Percentiles rank a stretch among this genome's conserved stretches.
These are phyloP conservation scores for Tapera naevia DNA, from an alignment of 2,797 vertebrate genomes.

Conservation along the genomic window DNA sequence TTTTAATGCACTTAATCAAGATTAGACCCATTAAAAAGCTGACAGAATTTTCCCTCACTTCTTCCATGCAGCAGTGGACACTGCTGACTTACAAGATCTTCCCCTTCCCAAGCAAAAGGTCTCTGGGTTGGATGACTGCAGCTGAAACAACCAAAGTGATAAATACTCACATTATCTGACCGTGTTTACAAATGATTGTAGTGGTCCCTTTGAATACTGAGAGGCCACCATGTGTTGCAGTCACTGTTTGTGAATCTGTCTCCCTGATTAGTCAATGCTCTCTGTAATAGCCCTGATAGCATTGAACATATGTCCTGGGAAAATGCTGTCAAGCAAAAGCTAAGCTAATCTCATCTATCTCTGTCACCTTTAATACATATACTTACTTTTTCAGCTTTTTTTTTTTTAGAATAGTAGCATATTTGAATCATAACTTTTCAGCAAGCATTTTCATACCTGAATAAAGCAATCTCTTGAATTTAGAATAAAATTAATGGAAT, in stretches of 20 bases:
- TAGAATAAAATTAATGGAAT: conserved; percentile 31
- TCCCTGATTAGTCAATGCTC: conserved; percentile 69
- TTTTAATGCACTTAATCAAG: conserved; percentile 6
- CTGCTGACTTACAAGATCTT: neutral
- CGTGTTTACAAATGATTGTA: conserved; percentile 69
- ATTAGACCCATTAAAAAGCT: neutral
- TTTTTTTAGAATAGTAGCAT: neutral
- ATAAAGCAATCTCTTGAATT: conserved; percentile 50
- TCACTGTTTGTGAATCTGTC: conserved; percentile 65
- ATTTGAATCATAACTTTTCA: conserved; percentile 35
- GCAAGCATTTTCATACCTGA: conserved; percentile 34
- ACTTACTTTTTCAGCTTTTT: conserved; percentile 33
- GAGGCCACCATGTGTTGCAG: conserved; percentile 63
- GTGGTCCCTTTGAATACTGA: conserved; percentile 66
- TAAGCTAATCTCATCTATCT: conserved; percentile 72
- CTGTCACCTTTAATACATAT: conserved; percentile 64
- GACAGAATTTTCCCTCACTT: neutral
- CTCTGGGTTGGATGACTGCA: conserved; percentile 5
- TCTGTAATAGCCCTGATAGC: conserved; percentile 69
- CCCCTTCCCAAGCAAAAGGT: neutral
- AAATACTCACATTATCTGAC: conserved; percentile 64
- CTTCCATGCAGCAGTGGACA: neutral
- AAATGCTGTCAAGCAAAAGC: conserved; percentile 76
- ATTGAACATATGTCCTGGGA: conserved; percentile 75
- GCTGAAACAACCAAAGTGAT: conserved; percentile 63